phyloP scores from a whole-genome alignment of 2,888 invertebrate species.

The Pheosia tremula region DNA sequence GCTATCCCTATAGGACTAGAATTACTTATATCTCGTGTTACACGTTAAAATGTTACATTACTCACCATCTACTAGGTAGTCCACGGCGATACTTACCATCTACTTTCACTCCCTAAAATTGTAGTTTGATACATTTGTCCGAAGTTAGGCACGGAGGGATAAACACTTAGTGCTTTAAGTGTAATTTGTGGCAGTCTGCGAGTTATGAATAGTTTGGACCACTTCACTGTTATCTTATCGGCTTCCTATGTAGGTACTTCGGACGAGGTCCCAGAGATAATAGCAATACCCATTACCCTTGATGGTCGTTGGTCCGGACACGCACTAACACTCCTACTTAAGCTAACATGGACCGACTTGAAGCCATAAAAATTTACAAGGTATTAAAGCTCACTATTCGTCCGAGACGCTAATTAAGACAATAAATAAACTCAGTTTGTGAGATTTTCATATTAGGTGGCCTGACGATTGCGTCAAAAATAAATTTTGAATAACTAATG shows the following conservation, averaged over 20 bases:
- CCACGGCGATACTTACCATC: slow-evolving; percentile 58
- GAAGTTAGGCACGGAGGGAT: slow-evolving; percentile 37
- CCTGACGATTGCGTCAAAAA: slow-evolving; percentile 63
- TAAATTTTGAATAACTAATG: slow-evolving; percentile 61
- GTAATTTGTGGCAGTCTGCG: slow-evolving; percentile 61
- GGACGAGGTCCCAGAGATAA: slow-evolving; percentile 46
- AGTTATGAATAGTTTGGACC: slow-evolving; percentile 30
- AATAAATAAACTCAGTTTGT: slow-evolving; percentile 47
- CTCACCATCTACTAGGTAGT: slow-evolving; percentile 51
- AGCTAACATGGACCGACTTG: slow-evolving; percentile 53
- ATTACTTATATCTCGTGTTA: slow-evolving; percentile 27
- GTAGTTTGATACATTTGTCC: slow-evolving; percentile 49
- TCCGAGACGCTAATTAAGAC: slow-evolving; percentile 42
- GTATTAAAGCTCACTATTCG: slow-evolving; percentile 61
- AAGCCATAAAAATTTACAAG: slow-evolving; percentile 58
- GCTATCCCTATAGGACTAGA: slow-evolving; percentile 40
- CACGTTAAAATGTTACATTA: slow-evolving; percentile 37
- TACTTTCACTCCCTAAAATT: slow-evolving; percentile 62
- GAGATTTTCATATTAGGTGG: slow-evolving; percentile 58
- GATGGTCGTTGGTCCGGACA: slow-evolving; percentile 12
- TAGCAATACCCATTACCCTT: slow-evolving; percentile 23
- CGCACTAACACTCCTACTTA: slow-evolving; percentile 29
- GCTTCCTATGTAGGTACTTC: slow-evolving; percentile 44
- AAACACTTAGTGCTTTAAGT: slow-evolving; percentile 50
- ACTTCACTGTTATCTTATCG: slow-evolving; percentile 51